These are phyloP conservation scores for Oriolus oriolus DNA, from an alignment of 2,113 vertebrate species.

Conservation along the genomic window DNA sequence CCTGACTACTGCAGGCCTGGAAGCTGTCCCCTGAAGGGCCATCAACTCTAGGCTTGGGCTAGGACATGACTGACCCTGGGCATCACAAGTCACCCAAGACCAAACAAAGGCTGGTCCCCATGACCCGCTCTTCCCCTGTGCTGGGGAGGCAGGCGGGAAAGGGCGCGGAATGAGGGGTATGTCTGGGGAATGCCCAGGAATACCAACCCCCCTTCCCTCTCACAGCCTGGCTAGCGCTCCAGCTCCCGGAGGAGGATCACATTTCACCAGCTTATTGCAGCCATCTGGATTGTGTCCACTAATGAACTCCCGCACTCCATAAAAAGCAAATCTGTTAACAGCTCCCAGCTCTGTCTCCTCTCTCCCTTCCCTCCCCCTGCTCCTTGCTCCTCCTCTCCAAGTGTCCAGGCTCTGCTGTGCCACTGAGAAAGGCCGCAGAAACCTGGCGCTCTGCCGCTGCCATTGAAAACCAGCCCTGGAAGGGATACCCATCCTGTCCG, in stretches of 20 bases:
- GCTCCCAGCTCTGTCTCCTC: constrained; percentile 44
- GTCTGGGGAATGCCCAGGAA: constrained; percentile 56
- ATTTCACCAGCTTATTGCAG: constrained; percentile 68
- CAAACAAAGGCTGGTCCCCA: not conserved
- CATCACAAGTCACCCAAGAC: not conserved
- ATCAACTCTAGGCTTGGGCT: not conserved
- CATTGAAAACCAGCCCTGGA: not conserved
- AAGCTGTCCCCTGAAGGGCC: not conserved
- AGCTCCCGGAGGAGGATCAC: constrained; percentile 54
- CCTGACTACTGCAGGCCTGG: not conserved
- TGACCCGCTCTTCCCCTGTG: not conserved
- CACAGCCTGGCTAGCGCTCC: not conserved
- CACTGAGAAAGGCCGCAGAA: not conserved
- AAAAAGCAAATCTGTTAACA: constrained; percentile 72
- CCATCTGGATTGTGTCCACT: constrained; percentile 73
- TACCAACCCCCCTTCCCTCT: constrained; percentile 47
- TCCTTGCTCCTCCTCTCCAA: constrained; percentile 12
- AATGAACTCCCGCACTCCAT: constrained; percentile 73
- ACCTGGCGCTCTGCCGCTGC: constrained; percentile 16
- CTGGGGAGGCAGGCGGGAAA: not conserved
- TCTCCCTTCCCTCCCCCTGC: constrained; percentile 6
- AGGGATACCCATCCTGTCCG: accelerated
- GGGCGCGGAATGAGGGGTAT: constrained; percentile 49
- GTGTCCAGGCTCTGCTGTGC: not conserved
- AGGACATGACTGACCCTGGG: not conserved